phyloP scores from a whole-genome alignment of 2,113 vertebrate genomes.

The Prinia subflava region DNA sequence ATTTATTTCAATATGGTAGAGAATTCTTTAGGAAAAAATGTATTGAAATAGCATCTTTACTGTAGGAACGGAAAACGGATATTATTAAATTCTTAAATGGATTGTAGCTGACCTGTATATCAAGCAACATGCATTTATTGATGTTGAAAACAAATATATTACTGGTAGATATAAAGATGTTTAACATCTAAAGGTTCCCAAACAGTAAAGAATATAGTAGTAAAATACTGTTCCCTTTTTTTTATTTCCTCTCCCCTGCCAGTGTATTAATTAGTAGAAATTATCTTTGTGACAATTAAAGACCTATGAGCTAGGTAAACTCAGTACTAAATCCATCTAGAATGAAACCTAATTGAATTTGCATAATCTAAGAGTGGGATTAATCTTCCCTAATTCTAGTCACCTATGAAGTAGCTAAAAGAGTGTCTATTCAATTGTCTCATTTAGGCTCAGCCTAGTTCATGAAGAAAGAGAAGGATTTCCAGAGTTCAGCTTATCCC shows the following conservation, averaged over 20 bases:
- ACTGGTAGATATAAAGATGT: not conserved
- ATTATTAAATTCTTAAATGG: not conserved
- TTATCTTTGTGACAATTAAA: not conserved
- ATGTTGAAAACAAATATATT: not conserved
- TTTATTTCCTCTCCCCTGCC: not conserved
- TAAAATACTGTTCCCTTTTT: not conserved
- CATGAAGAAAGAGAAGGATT: not conserved
- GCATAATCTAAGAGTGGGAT: not conserved
- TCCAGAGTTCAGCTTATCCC: not conserved
- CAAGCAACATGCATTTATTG: not conserved
- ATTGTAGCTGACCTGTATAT: not conserved
- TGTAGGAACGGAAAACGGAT: not conserved
- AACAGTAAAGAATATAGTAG: not conserved
- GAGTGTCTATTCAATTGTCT: not conserved
- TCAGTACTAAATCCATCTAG: not conserved
- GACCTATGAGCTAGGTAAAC: not conserved
- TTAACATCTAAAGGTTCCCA: not conserved
- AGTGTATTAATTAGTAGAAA: not conserved
- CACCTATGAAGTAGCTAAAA: not conserved
- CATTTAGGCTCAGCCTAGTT: not conserved
- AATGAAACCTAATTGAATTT: not conserved
- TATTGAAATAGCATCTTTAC: not conserved
- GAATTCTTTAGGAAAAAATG: not conserved
- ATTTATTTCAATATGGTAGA: not conserved
- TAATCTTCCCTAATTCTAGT: not conserved